phyloP scores from a whole-genome alignment of 1,140 invertebrate species.

The Danaus plexippus region DNA sequence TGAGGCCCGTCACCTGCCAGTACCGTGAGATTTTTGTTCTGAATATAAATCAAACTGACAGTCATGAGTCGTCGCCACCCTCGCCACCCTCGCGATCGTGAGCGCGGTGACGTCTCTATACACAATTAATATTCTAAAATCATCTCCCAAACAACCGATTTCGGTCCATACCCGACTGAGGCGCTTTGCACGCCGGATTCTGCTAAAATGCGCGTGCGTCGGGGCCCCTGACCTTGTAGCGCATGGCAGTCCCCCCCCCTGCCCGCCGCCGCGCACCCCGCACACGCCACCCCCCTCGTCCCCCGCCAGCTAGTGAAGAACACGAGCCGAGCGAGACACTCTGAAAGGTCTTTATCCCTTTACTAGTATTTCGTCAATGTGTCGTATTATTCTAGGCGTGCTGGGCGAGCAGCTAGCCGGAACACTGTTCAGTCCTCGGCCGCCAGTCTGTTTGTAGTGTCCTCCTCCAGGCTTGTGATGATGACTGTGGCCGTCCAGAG shows the following conservation, averaged over 20 bases:
- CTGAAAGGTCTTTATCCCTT: conserved; percentile 19
- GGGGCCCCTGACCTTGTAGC: conserved; percentile 49
- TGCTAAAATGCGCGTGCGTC: conserved; percentile 23
- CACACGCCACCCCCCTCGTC: not conserved
- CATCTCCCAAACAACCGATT: conserved; percentile 15
- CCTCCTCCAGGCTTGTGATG: no score
- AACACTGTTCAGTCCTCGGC: no score
- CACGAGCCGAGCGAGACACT: conserved; percentile 9
- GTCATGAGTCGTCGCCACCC: not conserved
- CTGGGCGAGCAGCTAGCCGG: no score
- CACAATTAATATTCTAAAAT: conserved; percentile 14
- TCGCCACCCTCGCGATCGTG: conserved; percentile 2
- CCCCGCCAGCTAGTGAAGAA: conserved; percentile 7
- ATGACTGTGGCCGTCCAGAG: no score
- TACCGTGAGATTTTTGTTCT: no score
- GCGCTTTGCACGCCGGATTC: conserved; percentile 16
- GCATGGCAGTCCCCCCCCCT: conserved; percentile 13
- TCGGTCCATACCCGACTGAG: conserved; percentile 14
- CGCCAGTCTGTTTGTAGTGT: no score
- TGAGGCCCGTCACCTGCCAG: no score
- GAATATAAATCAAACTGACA: no score
- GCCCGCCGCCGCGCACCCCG: conserved; percentile 5
- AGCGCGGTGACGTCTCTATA: conserved; percentile 1
- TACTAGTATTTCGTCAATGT: not conserved
- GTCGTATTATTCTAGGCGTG: no score